Percentiles rank a stretch among this genome's conserved stretches.
Evolutionary conservation across 2,888 invertebrate genomes (phyloP).

Genomic region (Sminthurinus aureus): DNA sequence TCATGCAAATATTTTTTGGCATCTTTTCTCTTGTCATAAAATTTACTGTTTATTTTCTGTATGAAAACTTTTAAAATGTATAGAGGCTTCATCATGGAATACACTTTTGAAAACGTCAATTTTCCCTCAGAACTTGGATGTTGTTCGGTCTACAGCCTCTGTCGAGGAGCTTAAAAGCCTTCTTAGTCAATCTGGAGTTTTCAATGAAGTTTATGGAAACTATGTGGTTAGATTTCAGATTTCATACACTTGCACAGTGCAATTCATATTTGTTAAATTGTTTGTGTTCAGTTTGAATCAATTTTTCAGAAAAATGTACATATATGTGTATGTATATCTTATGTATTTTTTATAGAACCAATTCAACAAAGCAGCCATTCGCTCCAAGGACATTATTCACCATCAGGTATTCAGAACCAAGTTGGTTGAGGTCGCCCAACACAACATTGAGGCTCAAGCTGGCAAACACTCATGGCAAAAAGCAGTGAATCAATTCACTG

Average conservation of each 20-base stretch:
- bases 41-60: no score
- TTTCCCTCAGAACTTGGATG: slow-evolving; percentile 2
- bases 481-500: slow-evolving; percentile 28
- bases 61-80: no score
- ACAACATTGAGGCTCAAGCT: slow-evolving; percentile 13
- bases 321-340: not conserved
- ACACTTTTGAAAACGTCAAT: not conserved
- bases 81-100: not conserved
- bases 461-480: slow-evolving; percentile 11
- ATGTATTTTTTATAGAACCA: not conserved
- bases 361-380: not conserved
- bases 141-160: not conserved
- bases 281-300: not conserved
- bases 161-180: slow-evolving; percentile 14
- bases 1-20: no score
- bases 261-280: no score
- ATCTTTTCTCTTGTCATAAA: no score
- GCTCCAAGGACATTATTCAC: slow-evolving; percentile 25
- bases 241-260: not conserved
- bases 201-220: slow-evolving; percentile 8
- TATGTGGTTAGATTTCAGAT: not conserved
- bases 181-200: not conserved
- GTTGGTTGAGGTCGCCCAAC: slow-evolving; percentile 4
- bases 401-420: slow-evolving; percentile 6
- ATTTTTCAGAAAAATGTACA: not conserved